Conservation (phyloP, 2,888 invertebrate genomes). For the Drosophila parthenogenetica region DNA sequence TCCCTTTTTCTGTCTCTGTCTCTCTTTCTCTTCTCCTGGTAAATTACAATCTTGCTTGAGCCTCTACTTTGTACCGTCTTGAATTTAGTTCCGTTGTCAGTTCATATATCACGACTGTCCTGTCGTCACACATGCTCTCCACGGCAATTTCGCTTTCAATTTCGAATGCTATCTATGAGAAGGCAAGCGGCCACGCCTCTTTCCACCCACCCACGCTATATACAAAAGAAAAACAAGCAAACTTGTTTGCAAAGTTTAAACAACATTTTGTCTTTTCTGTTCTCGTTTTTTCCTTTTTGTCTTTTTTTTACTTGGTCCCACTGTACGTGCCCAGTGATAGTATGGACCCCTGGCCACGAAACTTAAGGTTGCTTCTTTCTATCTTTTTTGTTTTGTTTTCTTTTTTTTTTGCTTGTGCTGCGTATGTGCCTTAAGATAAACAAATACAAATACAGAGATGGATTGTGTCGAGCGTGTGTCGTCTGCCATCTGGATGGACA, state of each 20-base stretch:
- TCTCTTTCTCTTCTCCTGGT: background rate
- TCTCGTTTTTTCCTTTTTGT: conserved; percentile 8
- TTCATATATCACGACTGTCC: conserved; percentile 74
- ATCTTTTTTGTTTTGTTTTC: conserved; percentile 7
- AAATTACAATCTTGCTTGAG: background rate
- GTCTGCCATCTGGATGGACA: conserved; percentile 78
- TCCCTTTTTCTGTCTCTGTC: conserved; percentile 21
- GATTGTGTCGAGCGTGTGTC: conserved; percentile 72
- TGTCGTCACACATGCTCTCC: conserved; percentile 80
- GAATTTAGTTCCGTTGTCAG: conserved; percentile 65
- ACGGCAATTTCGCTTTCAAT: conserved; percentile 81
- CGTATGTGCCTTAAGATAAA: conserved; percentile 75
- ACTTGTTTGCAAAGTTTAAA: conserved; percentile 80
- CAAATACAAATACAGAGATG: conserved; percentile 73
- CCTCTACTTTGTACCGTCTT: conserved; percentile 12
- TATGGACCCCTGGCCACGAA: background rate
- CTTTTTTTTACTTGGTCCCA: conserved; percentile 43
- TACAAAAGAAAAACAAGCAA: conserved; percentile 60
- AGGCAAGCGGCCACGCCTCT: conserved; percentile 41
- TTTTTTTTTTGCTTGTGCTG: conserved; percentile 47
- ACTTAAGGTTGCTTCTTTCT: conserved; percentile 4
- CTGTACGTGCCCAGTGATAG: conserved; percentile 55
- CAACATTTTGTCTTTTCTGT: conserved; percentile 71
- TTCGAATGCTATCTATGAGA: conserved; percentile 79
- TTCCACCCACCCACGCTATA: conserved; percentile 14